Base-by-base conservation (phyloP, 2,888 invertebrate genomes). In the Plebejus anna region DNA sequence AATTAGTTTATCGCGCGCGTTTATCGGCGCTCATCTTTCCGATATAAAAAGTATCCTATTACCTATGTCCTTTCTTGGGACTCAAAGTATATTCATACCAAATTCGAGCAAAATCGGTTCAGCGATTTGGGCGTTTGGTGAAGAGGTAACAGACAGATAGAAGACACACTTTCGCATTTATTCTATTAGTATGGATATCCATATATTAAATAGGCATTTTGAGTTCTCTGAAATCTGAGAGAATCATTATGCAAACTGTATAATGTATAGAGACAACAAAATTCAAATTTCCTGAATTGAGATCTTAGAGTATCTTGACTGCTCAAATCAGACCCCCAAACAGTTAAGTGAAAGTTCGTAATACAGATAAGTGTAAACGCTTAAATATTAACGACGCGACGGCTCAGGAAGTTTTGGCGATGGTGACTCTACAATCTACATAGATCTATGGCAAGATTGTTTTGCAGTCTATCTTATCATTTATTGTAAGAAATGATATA, bases 361-460 rank as follows among this genome's bases (percentile, higher is more conserved):
- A 57, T 76, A 70, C 38, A 28, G 76, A 82, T 81, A 82, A 83
- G 81, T 83, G 83, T 82, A 80, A 75, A 66, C 70, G 70, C 77
- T 86, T 81, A 84, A 87, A 84, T 72, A 83, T 88, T 86, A 84
- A 87, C 83, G 82, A 75, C 22, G 22, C 22, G 22, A 22, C 79
- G 79, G 84, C 81, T 79, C 79, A 78, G 79, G 76, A 79, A 77
- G 76, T 78, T 76, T 79, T 80, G 80, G 80, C 80, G 81, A 80
- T 81, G 82, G 84, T 84, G 85, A 83, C 87, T 86, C 87, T 86
- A 87, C 87, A 83, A 87, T 85, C 87, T 86, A 87, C 87, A 86
- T 81, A 86, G 83, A 83, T 79, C 81, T 79, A 80, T 76, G 82
- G 28, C 28, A 28, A 28, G 77, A 77, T 78, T 82, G 85, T 22